phyloP scores from a whole-genome alignment of 2,797 vertebrate genomes.

The Rallus crepitans region DNA sequence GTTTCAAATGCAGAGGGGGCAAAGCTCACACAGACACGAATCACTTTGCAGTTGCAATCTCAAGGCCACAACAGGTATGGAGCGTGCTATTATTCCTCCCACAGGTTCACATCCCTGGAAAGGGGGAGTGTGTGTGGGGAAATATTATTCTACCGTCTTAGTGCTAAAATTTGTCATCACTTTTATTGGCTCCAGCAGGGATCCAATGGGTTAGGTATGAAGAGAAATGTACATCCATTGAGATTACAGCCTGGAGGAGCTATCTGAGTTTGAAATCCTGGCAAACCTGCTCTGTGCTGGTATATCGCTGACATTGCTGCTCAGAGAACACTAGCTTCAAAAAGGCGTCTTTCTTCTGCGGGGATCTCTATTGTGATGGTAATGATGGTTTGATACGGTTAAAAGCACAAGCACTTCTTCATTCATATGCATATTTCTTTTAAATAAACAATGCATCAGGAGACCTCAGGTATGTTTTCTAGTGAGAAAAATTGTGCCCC shows the following conservation, averaged over 20 bases:
- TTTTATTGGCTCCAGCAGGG: not conserved
- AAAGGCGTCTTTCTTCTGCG: not conserved
- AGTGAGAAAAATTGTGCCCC: not conserved
- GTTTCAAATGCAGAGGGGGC: not conserved
- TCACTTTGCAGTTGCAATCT: not conserved
- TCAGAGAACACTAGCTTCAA: not conserved
- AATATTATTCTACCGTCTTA: not conserved
- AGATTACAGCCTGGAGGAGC: not conserved
- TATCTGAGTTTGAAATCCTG: not conserved
- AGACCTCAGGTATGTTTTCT: conserved; percentile 14
- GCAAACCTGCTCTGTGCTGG: not conserved
- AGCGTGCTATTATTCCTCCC: not conserved
- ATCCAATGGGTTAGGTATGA: not conserved
- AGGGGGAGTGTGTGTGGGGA: no score
- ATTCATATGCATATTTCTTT: conserved; percentile 1
- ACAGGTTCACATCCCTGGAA: not conserved
- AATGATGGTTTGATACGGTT: not conserved
- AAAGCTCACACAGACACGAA: not conserved
- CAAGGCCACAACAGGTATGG: not conserved
- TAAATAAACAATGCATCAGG: conserved; percentile 8
- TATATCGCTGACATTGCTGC: not conserved
- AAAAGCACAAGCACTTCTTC: not conserved
- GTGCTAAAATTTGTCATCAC: not conserved
- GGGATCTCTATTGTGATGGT: not conserved
- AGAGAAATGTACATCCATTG: not conserved